Base-by-base conservation (phyloP, 2,113 vertebrate species). In the Oplegnathus fasciatus region DNA sequence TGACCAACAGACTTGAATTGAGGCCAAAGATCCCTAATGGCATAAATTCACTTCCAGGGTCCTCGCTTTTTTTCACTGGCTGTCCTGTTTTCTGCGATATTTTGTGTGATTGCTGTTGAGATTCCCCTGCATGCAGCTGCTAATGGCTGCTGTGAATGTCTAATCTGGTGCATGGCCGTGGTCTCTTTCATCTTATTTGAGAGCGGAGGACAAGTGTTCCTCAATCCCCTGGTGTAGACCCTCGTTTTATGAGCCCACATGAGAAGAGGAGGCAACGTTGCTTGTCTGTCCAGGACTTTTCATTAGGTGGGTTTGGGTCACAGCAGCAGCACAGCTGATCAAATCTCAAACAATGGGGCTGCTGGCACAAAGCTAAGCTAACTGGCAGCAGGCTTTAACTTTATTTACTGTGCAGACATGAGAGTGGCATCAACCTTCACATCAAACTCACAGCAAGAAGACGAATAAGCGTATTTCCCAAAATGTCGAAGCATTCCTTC, bases 291-390 rank as follows among this genome's bases (percentile, higher is more conserved):
- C 86, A 91, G 84, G 88, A 91, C 89, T 90, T 90, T 91, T 91
- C 86, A 92, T 92, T 93, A 89, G 78, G 75, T 68, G 64, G 60
- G 82, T 89, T 82, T 60, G 73, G 83, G 78, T 91, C 88, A 82
- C 76, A 78, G 74, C 44, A 20, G 75, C 85, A 71, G 76, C 78
- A 67, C 62, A 81, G 74, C 84, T 84, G 88, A 92, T 92, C 86
- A 90, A 80, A 91, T 87, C 84, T 80, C 83, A 83, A 86, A 89
- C 87, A 93, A 90, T 75, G 85, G 75, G 72, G 68, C 66, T 26
- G n/a, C 81, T 84, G 85, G 90, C 86, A 26, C 37, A 44, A 65
- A 42, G 61, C 34, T 64, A 15, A 65, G 22, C 20, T 54, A 54
- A 54, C 22, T 54, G 52, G 9, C 22, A 24, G 22, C 22, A 42